Evolutionary conservation across 92 coral and sea anemone species (phyloP), one percentile per base, ranked within the genome.

Genomic region (Meandrina meandrites): DNA sequence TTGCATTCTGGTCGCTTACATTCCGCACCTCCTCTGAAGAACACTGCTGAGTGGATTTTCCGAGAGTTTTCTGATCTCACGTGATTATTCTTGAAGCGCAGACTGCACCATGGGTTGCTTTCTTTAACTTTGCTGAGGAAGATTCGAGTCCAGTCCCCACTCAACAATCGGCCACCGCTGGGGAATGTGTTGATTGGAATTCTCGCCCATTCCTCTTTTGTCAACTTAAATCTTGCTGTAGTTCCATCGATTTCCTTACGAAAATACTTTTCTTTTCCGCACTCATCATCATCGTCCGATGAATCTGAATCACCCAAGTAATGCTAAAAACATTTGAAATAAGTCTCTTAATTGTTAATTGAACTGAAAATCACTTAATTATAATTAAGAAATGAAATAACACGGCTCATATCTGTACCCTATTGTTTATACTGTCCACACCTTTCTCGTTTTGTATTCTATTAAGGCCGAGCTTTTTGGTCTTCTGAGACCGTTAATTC

Each of bases 41-140:
- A 81, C 18, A 68, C 75, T 8, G 85, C 85, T 66, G 85, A 81
- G 18, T 81, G 85, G 57, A 42, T 37, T 68, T 81, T 81, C 0
- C 85, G 85, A 8, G 85, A 81, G 62, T 81, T 81, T 67, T 66
- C 76, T 16, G 85, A 81, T 36, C 85, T 64, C 76, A 81, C 85
- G 76, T 81, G 85, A 42, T 81, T 81, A 51, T 81, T 81, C 60
- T 81, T 81, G 60, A 81, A 81, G 76, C 85, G 85, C 53, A 81
- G 42, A 67, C 76, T 81, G 85, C 85, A 81, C 85, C 85, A 81
- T 66, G 85, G 85, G 75, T 81, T 81, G 62, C 76, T 81, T 64
- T 45, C 75, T 45, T 81, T 81, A 5, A 81, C 60, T 67, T 81
- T 81, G 32, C 75, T 62, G 85, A 62, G 75, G 32, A 81, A 81